A percentile compares a stretch with the other conserved stretches of the same genome.
phyloP scores from a whole-genome alignment of 2,797 vertebrate genomes.

The Pseudochaenichthys georgianus region DNA sequence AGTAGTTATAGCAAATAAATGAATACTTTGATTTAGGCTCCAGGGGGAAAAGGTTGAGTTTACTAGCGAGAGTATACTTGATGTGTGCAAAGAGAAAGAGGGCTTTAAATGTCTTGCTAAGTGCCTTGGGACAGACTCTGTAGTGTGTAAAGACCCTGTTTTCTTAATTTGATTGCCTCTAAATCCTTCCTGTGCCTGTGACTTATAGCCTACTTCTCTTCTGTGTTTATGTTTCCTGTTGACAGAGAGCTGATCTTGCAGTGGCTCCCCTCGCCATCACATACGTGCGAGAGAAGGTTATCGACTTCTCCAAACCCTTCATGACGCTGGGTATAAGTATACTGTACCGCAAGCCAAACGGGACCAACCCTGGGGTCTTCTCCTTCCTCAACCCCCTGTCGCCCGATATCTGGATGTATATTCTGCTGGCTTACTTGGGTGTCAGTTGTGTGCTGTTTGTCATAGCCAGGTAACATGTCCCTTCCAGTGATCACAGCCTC shows the following conservation, averaged over 20 bases:
- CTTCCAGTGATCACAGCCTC: constrained; percentile 64
- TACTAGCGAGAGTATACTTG: constrained; percentile 28
- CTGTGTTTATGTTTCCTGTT: constrained; percentile 83
- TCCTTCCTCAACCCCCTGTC: constrained; percentile 99
- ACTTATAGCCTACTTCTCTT: constrained; percentile 81
- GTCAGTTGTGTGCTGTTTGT: constrained; percentile 99
- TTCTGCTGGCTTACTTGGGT: constrained; percentile 99
- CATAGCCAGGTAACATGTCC: constrained; percentile 99
- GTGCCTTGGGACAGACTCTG: constrained; percentile 71
- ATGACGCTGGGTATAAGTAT: constrained; percentile 99
- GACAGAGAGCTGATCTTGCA: constrained; percentile 99
- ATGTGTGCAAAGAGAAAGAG: constrained; percentile 41
- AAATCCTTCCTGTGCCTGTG: constrained; percentile 77
- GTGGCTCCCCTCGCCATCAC: constrained; percentile 98
- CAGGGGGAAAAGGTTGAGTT: constrained; percentile 37
- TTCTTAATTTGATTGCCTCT: constrained; percentile 86
- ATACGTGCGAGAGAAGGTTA: constrained; percentile 97
- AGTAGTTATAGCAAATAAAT: constrained; percentile 26
- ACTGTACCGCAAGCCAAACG: constrained; percentile 99
- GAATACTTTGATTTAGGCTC: constrained; percentile 40
- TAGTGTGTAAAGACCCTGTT: constrained; percentile 81
- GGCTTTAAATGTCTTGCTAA: constrained; percentile 80
- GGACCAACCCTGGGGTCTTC: constrained; percentile 99
- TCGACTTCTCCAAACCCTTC: constrained; percentile 99
- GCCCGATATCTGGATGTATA: constrained; percentile 99